Evolutionary conservation across 2,888 invertebrate genomes (phyloP).

Genomic region (Zygothrica quintamaculata): DNA sequence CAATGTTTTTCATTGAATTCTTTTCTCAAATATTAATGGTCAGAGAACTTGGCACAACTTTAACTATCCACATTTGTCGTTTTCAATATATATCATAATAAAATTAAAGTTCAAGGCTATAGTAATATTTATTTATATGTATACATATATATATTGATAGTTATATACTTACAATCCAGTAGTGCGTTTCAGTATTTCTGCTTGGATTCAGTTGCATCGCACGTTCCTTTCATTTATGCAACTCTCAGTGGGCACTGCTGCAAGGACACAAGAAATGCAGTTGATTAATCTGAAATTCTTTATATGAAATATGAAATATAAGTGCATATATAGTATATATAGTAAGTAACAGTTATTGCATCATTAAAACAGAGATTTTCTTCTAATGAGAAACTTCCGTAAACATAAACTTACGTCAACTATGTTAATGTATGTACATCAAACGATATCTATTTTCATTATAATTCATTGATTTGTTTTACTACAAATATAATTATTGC

Average conservation of each 20-base stretch:
- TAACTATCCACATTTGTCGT: slow-evolving; percentile 4
- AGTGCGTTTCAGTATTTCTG: slow-evolving; percentile 83
- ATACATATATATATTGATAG: background rate
- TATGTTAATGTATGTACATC: background rate
- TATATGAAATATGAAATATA: no score
- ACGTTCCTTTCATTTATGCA: slow-evolving; percentile 79
- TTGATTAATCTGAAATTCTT: no score
- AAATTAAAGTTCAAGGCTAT: slow-evolving; percentile 54
- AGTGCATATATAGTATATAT: no score
- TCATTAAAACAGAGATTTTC: no score
- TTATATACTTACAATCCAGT: slow-evolving; percentile 84
- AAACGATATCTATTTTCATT: slow-evolving; percentile 43
- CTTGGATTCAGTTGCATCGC: slow-evolving; percentile 85
- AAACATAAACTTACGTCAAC: no score
- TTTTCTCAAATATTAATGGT: slow-evolving; percentile 43
- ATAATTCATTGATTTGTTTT: slow-evolving; percentile 64
- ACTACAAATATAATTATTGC: slow-evolving; percentile 63
- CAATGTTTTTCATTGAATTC: slow-evolving; percentile 40
- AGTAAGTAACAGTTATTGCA: no score
- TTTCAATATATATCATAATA: slow-evolving; percentile 24
- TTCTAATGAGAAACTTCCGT: no score
- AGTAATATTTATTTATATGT: background rate
- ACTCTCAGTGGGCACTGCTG: slow-evolving; percentile 82
- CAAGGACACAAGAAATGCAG: slow-evolving; percentile 51
- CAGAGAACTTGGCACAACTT: slow-evolving; percentile 28